Percentiles rank a stretch among this genome's conserved stretches.
Evolutionary conservation across 1,140 invertebrate species (phyloP).

Genomic region (Drosophila rufa): DNA sequence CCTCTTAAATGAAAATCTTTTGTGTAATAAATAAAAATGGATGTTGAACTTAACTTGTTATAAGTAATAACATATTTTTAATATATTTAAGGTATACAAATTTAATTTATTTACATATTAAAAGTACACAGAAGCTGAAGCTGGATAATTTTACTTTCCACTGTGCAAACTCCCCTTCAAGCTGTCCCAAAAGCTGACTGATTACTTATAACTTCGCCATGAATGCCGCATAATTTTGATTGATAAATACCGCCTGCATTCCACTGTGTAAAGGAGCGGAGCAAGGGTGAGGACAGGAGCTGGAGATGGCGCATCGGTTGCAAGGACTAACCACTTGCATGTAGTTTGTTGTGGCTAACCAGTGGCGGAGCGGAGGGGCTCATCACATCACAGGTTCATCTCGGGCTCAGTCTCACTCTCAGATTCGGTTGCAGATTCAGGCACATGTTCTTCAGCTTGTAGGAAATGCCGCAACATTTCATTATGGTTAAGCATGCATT

Average conservation of each 20-base stretch:
- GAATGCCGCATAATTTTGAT: not conserved
- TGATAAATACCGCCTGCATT: not conserved
- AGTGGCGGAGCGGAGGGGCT: not conserved
- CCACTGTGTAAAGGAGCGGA: constrained; percentile 7
- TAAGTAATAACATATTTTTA: too few relatives aligned
- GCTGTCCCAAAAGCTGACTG: not conserved
- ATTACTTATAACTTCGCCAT: constrained; percentile 5
- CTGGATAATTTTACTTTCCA: too few relatives aligned
- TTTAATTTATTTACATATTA: too few relatives aligned
- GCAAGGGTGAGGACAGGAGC: not conserved
- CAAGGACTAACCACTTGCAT: constrained; percentile 13
- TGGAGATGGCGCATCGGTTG: constrained; percentile 19
- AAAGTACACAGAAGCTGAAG: too few relatives aligned
- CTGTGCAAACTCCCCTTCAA: too few relatives aligned
- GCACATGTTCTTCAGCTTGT: constrained; percentile 56
- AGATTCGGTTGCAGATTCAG: not conserved
- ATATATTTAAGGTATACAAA: too few relatives aligned
- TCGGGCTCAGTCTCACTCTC: not conserved
- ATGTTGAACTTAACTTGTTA: too few relatives aligned
- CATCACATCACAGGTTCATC: constrained; percentile 30
- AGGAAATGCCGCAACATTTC: constrained; percentile 72
- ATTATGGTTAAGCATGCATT: constrained; percentile 74
- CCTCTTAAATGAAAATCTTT: not conserved
- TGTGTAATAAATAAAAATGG: too few relatives aligned
- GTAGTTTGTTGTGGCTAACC: constrained; percentile 29